Conservation (phyloP, 35 echinoderm and acorn worm species). For the Ptychodera flava region DNA sequence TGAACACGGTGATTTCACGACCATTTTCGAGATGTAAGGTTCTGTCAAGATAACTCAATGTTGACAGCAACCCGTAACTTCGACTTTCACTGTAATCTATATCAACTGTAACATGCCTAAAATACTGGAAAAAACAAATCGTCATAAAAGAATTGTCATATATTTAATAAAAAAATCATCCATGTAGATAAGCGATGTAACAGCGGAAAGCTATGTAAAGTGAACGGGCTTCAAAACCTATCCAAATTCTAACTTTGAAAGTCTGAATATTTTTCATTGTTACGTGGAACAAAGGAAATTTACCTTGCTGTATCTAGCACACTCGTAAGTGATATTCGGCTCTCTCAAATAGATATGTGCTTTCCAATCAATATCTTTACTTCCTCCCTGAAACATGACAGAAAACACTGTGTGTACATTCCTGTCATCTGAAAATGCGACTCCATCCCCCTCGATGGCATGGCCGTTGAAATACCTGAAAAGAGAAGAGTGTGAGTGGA, state of each 20-base stretch:
- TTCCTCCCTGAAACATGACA: too few species aligned
- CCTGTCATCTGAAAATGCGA: too few species aligned
- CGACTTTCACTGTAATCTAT: neutral
- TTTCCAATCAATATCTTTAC: too few species aligned
- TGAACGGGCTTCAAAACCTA: neutral
- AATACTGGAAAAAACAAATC: neutral
- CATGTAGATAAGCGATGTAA: neutral
- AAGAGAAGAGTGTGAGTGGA: too few species aligned
- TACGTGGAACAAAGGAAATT: neutral
- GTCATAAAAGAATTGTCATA: neutral
- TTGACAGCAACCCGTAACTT: neutral
- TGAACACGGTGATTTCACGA: neutral
- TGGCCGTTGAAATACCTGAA: too few species aligned
- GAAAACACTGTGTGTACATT: too few species aligned
- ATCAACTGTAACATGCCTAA: neutral
- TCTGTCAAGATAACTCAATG: neutral
- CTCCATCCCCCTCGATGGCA: too few species aligned
- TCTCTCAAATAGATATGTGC: too few species aligned
- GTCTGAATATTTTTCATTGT: neutral
- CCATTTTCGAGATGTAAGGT: neutral
- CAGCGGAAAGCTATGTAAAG: neutral
- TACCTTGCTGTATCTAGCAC: too few species aligned
- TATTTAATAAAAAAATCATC: neutral
- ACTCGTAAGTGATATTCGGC: too few species aligned
- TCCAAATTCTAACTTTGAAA: neutral